Base-by-base conservation (phyloP, 2,797 vertebrate genomes). In the Sebastes itinus region DNA sequence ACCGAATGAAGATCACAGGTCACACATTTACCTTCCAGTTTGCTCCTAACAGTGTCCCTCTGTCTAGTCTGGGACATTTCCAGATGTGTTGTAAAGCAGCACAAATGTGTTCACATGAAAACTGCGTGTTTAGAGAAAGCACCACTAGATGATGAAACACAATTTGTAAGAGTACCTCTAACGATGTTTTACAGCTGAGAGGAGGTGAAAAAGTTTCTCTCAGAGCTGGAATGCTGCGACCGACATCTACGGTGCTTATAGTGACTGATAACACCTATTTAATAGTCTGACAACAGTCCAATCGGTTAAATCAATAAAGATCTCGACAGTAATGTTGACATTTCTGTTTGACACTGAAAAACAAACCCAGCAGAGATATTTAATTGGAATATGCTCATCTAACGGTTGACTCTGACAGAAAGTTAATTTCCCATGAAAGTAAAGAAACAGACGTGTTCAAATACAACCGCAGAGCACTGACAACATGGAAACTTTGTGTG, bases 81-180 rank as follows among this genome's bases (percentile, higher is more conserved):
- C 75, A 69, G 61, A 77, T 64, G 20, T 73, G 72, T 68, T 23
- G 25, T 72, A 32, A 63, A 83, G 59, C 70, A 59, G 56, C 65
- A 12, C 69, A 63, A 62, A 79, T 75, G 54, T 74, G 33, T 55
- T 63, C 18, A 38, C 30, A 20, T 69, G 76, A 22, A 7, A 65
- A 52, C 46, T 65, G 18, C 18, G 18, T 14, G 23, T 12, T 38
- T 7, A 18, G 28, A 63, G 32, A 35, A 72, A 58, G 12, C 18
- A 62, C 33, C 7, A 20, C 18, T 8, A 11, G 1, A 64, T 46
- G 20, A 16, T 27, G 25, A 54, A 66, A 52, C 27, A 35, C 46
- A 6, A 20, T 54, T 59, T 35, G 7, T 23, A 6, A 20, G 3
- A 54, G 9, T n/a, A 49, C 9, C 35, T 22, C 10, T 42, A 42